Evolutionary conservation across 2,797 vertebrate species (phyloP).

Genomic region (Alca torda): DNA sequence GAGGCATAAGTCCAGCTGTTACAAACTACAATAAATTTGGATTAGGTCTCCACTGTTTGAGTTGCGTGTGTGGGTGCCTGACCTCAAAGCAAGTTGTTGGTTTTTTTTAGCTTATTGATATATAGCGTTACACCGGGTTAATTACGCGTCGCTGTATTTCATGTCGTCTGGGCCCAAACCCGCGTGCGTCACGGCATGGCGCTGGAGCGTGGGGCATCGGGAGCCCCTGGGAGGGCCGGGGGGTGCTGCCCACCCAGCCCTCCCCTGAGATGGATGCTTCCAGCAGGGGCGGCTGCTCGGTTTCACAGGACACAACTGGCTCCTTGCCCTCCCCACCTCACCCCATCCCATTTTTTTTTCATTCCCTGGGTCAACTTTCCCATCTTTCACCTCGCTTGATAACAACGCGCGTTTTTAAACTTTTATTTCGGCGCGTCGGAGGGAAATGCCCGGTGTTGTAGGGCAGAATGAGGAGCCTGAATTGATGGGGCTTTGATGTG

Average conservation of each 20-base stretch:
- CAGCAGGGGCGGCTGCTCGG: not conserved
- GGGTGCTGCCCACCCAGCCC: not conserved
- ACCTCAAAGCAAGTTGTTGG: conserved; percentile 68
- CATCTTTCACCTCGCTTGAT: not conserved
- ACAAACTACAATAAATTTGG: conserved; percentile 71
- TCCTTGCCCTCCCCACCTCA: not conserved
- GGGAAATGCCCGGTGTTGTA: accelerated
- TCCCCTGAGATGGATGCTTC: not conserved
- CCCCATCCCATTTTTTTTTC: not conserved
- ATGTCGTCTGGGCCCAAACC: conserved; percentile 1
- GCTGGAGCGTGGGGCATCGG: not conserved
- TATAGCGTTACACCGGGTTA: conserved; percentile 72
- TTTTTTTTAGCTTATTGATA: conserved; percentile 67
- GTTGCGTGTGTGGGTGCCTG: conserved; percentile 66
- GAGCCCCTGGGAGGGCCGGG: not conserved
- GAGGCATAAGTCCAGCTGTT: conserved; percentile 72
- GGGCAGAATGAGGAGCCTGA: not conserved
- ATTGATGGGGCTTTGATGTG: not conserved
- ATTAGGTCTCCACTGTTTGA: conserved; percentile 73
- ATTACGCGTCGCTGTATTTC: conserved; percentile 61
- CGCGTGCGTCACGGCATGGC: not conserved
- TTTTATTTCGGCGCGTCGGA: not conserved
- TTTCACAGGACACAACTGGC: not conserved
- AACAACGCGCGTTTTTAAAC: not conserved
- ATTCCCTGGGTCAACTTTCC: not conserved